Base-by-base conservation (phyloP, 1,140 invertebrate genomes). In the Drosophila sulfurigaster region DNA sequence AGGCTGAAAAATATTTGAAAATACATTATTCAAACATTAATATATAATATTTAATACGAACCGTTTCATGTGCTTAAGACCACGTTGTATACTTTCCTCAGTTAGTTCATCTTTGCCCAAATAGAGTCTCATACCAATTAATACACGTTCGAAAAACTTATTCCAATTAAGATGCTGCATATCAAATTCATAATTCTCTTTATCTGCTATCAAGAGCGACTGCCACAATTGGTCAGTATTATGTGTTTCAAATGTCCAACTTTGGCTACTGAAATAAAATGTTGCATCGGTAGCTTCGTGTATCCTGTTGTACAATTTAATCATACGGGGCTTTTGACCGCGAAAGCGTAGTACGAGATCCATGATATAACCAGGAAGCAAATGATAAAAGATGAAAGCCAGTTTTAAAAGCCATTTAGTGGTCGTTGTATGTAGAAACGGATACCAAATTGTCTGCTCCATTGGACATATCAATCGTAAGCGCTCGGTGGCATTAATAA, bases 241-340 rank as follows among this genome's bases (percentile, higher is more conserved):
- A 0, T 93, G 90, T 73, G 95, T 95, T 2, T 93, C 88, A 81
- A 97, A 96, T 25, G 93, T 93, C 95, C 96, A 97, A 66, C 94
- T 92, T 32, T 94, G 90, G 0, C 93, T 92, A 2, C 94, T 94
- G 88, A 97, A 73, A 97, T 76, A 95, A 96, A 13, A 94, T 93
- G 97, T 92, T 1, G 95, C 94, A 8, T 92, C 91, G 1, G 95
- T 93, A 63, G 96, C 95, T 78, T 95, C 94, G 51, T 95, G 94
- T 16, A 97, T 94, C 89, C 95, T 96, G 4, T 93, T 92, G 79
- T 97, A 97, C 1, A 96, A 94, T 81, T 94, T 94, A 6, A 95
- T 92, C 93, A 97, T 8, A 1, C 56, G 51, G 0, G 85, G 85
- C 16, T 76, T 86, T 20, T 64, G 43, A 0, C 94, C 94, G 1